Conservation (phyloP, 2,888 invertebrate genomes). For the Mimas tiliae region DNA sequence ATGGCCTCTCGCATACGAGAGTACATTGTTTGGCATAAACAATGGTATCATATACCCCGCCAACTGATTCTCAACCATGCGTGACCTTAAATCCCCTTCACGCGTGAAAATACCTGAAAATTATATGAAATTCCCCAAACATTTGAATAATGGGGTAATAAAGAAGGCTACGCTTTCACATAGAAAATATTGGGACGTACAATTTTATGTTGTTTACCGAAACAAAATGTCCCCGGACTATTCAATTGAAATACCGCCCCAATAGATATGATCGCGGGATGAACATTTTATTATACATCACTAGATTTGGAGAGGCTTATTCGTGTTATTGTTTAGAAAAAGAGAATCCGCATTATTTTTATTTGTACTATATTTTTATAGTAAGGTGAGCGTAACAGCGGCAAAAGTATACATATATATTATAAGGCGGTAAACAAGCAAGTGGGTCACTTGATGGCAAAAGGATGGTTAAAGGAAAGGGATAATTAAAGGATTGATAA, state of each 20-base stretch:
- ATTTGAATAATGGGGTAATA: slow-evolving; percentile 23
- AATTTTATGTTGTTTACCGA: slow-evolving; percentile 18
- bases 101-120: slow-evolving; percentile 9
- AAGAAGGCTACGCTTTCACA: not conserved
- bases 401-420: too few relatives aligned
- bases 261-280: not conserved
- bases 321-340: not conserved
- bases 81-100: not conserved
- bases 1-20: too few relatives aligned
- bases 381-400: too few relatives aligned
- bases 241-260: not conserved
- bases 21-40: too few relatives aligned
- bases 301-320: not conserved
- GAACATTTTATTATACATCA: slow-evolving; percentile 3
- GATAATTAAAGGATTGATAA: too few relatives aligned
- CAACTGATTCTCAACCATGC: not conserved
- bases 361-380: too few relatives aligned
- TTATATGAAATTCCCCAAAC: slow-evolving; percentile 11
- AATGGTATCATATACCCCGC: not conserved
- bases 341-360: too few relatives aligned
- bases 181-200: slow-evolving; percentile 17
- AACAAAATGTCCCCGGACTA: slow-evolving; percentile 1
- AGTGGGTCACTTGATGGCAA: too few relatives aligned
- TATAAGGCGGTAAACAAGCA: too few relatives aligned
- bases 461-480: too few relatives aligned